phyloP scores from a whole-genome alignment of 2,888 invertebrate genomes.

The Portevinia maculata region DNA sequence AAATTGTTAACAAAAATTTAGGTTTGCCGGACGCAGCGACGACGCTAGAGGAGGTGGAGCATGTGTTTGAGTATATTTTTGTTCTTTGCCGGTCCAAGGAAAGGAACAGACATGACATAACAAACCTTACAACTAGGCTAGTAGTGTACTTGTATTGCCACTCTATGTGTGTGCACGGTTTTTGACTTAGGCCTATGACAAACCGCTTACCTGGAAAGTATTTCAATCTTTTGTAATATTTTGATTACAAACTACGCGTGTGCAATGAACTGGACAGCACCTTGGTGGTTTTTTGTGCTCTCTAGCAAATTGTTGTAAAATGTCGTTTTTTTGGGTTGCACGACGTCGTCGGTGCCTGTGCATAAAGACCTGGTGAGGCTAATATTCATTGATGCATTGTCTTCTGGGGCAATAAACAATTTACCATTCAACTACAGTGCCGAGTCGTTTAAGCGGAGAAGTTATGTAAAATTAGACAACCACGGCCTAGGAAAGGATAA shows the following conservation, averaged over 20 bases:
- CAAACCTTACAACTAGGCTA: conserved; percentile 44
- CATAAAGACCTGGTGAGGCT: conserved; percentile 50
- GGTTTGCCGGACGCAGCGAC: conserved; percentile 23
- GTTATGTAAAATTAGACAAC: conserved; percentile 55
- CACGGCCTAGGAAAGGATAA: conserved; percentile 31
- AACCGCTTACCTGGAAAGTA: conserved; percentile 24
- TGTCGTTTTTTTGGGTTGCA: conserved; percentile 27
- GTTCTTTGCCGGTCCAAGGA: conserved; percentile 25
- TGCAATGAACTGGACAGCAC: conserved; percentile 20
- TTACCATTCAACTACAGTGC: conserved; percentile 29
- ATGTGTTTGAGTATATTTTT: conserved; percentile 35
- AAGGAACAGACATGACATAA: conserved; percentile 45
- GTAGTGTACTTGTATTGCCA: conserved; percentile 9
- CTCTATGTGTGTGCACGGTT: not conserved
- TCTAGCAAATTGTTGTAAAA: conserved; percentile 38
- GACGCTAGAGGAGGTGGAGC: conserved; percentile 21
- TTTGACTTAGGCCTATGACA: conserved; percentile 36
- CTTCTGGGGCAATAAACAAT: conserved; percentile 68
- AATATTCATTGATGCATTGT: conserved; percentile 67
- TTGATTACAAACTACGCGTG: conserved; percentile 36
- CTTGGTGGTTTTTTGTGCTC: conserved; percentile 10
- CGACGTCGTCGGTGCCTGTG: conserved; percentile 1
- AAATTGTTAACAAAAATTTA: conserved; percentile 65
- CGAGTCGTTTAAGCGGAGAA: conserved; percentile 36
- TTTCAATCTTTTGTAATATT: conserved; percentile 61